Evolutionary conservation across 2,797 vertebrate species (phyloP).

Genomic region (Aphelocoma californica): DNA sequence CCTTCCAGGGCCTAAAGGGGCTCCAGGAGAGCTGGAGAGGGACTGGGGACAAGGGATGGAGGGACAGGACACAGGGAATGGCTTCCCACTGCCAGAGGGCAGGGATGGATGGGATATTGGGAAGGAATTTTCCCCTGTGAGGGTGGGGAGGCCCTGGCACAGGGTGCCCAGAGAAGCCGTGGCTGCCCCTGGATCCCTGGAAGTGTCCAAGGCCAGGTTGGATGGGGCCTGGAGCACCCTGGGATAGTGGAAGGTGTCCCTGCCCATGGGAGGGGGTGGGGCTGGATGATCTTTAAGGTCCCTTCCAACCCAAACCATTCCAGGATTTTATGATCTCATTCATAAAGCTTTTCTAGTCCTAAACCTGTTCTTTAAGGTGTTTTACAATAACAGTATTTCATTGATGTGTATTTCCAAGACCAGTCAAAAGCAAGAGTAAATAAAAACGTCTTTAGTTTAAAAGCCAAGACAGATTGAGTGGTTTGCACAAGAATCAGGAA

Average conservation of each 20-base stretch:
- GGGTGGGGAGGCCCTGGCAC: background rate
- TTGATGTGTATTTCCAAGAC: background rate
- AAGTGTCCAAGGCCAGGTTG: accelerated
- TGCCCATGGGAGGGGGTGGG: background rate
- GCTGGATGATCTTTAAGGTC: background rate
- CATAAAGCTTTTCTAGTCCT: background rate
- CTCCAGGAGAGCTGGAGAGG: background rate
- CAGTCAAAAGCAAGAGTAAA: constrained; percentile 29
- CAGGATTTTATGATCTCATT: background rate
- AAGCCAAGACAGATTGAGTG: constrained; percentile 6
- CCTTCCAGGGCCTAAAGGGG: background rate
- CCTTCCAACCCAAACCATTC: background rate
- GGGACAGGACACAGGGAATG: background rate
- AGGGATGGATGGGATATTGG: accelerated
- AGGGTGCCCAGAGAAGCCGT: background rate
- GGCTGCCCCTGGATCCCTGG: background rate
- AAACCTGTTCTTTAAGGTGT: background rate
- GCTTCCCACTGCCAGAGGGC: background rate
- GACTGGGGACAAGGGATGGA: background rate
- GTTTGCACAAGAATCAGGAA: constrained; percentile 32
- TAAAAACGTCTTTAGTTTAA: constrained; percentile 35
- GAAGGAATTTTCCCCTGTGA: accelerated
- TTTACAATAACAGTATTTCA: background rate
- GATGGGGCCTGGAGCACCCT: accelerated
- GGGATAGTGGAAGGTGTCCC: background rate